phyloP scores from a whole-genome alignment of 53 echinoderm and acorn worm genomes.

The Arbacia lixula region DNA sequence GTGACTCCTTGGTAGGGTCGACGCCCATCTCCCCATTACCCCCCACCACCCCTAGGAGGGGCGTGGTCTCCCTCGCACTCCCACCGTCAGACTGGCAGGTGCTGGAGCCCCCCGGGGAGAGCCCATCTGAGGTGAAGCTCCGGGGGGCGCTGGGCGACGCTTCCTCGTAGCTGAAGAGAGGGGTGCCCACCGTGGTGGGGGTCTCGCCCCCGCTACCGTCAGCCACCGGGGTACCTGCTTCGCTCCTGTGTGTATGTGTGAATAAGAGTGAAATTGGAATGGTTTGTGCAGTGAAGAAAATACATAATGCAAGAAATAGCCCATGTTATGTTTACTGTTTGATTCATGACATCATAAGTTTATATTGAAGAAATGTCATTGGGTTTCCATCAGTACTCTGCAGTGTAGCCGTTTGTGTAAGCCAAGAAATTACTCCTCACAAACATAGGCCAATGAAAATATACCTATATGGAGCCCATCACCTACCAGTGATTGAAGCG shows the following conservation, averaged over 20 bases:
- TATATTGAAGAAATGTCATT: no score
- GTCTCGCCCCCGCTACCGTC: constrained; percentile 18
- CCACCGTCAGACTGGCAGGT: constrained; percentile 8
- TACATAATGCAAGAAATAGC: no score
- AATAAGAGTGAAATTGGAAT: not conserved
- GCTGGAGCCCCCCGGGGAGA: constrained; percentile 17
- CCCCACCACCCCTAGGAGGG: constrained; percentile 27
- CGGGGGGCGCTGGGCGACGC: constrained; percentile 10
- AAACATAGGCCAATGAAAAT: no score
- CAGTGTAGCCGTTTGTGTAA: no score
- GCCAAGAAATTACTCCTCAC: no score
- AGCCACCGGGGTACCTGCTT: not conserved
- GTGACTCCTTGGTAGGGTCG: constrained; percentile 44
- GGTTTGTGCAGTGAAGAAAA: no score
- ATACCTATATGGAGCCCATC: no score
- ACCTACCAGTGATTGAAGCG: no score
- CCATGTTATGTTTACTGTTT: no score
- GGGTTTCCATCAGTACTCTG: no score
- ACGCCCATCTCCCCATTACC: constrained; percentile 12
- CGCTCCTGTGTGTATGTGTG: not conserved
- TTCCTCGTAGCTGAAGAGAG: constrained; percentile 1
- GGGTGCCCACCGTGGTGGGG: not conserved
- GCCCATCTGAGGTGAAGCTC: not conserved
- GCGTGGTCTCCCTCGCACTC: constrained; percentile 19
- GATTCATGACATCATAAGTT: no score